Evolutionary conservation across 2,888 invertebrate genomes (phyloP), one percentile per base, ranked within the genome.

Genomic region (Myopa tessellatipennis): DNA sequence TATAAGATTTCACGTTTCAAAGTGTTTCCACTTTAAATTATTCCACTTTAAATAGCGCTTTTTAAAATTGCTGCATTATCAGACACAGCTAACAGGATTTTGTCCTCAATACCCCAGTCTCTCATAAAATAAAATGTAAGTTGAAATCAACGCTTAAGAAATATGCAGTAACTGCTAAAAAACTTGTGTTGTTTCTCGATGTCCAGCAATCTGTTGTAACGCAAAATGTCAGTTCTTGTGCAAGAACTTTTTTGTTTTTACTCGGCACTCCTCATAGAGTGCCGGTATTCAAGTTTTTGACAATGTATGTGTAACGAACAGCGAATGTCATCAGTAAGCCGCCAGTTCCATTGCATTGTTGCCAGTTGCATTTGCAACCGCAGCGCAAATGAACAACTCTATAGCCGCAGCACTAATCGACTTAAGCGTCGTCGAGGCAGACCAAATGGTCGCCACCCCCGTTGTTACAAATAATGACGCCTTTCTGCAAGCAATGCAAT

Each of bases 91-190:
- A 26, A 2, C 26, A 26, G 26, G 26, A 26, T 58, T 58, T 58
- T 58, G 4, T 58, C 58, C 3, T 58, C 58, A 58, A 58, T 58
- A 58, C 58, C 58, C 58, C 16, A 58, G 58, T 58, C 58, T 58
- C n/a, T 58, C 3, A 58, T 58, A 58, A 58, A 1, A 58, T 58
- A n/a, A 5, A 58, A n/a, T 58, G 58, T 58, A 58, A 58, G 4
- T 58, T n/a, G 4, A 58, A 58, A 58, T 58, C 58, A 58, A 5
- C 58, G 58, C 58, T 58, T 58, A 58, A 58, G n/a, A 58, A 58
- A 16, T 26, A 2, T 26, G 26, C 26, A 26, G 26, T 26, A 26
- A 26, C 26, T 26, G 26, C 26, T 26, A 26, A 58, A 58, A 58
- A 58, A 58, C 58, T 58, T 58, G 58, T 58, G 58, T 58, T 58